A percentile compares a stretch with the other conserved stretches of the same genome.
These are phyloP conservation scores for Alsophila aescularia DNA, from an alignment of 2,888 invertebrate genomes.

Conservation along the genomic window DNA sequence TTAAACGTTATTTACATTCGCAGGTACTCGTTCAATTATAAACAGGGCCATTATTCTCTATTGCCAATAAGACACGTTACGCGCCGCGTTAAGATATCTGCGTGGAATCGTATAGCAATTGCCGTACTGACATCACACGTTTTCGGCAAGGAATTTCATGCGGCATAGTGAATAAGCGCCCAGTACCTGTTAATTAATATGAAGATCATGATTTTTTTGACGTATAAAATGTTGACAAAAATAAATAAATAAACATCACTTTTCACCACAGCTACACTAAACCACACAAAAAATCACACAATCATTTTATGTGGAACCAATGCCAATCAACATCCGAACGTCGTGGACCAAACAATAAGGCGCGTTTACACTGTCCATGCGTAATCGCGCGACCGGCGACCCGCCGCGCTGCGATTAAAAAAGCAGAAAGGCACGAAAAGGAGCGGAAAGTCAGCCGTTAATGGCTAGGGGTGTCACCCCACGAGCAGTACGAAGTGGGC, in stretches of 20 bases:
- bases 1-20: no score
- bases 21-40: no score
- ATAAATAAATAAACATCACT: conserved; percentile 29
- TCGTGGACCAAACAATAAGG: conserved; percentile 48
- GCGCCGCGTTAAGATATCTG: no score
- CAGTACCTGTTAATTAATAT: no score
- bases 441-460: conserved; percentile 41
- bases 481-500: conserved; percentile 45
- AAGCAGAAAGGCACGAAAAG: conserved; percentile 64
- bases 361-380: conserved; percentile 62
- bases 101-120: no score
- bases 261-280: conserved; percentile 19
- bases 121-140: no score
- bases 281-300: conserved; percentile 41
- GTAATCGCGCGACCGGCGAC: conserved; percentile 60
- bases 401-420: conserved; percentile 64
- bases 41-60: no score
- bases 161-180: no score
- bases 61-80: no score
- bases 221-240: no score
- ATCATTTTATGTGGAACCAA: conserved; percentile 62
- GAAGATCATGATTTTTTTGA: no score
- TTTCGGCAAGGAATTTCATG: no score
- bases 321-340: conserved; percentile 59
- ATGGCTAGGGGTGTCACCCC: conserved; percentile 61